Percentiles rank a stretch among this genome's conserved stretches.
phyloP scores from a whole-genome alignment of 2,888 invertebrate species.

The Linhomoeus sp. region DNA sequence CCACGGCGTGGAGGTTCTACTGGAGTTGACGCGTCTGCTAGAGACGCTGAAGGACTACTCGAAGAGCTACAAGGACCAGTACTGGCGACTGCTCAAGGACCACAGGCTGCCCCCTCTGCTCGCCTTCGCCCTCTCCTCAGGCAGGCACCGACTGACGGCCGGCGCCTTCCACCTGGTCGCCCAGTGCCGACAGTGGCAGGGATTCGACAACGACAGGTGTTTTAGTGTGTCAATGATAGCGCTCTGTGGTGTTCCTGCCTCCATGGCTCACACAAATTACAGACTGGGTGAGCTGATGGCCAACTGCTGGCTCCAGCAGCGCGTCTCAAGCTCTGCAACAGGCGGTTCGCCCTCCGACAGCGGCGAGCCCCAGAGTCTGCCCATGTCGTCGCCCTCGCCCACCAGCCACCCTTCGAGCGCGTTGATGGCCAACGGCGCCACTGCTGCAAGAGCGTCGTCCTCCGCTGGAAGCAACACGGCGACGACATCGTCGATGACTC shows the following conservation, averaged over 20 bases:
- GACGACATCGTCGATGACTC: too few relatives aligned
- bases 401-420: too few relatives aligned
- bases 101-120: slow-evolving; percentile 21
- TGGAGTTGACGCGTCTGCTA: not conserved
- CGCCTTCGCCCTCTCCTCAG: slow-evolving; percentile 19
- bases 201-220: slow-evolving; percentile 21
- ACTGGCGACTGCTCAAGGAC: slow-evolving; percentile 14
- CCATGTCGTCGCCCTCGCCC: too few relatives aligned
- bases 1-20: not conserved
- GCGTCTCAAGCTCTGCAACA: not conserved
- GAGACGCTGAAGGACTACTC: not conserved
- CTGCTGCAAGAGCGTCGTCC: too few relatives aligned
- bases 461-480: too few relatives aligned
- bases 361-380: too few relatives aligned
- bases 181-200: slow-evolving; percentile 17
- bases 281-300: not conserved
- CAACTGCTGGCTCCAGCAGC: too few relatives aligned
- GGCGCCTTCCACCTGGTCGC: slow-evolving; percentile 18
- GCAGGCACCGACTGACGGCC: slow-evolving; percentile 17
- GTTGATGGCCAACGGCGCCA: too few relatives aligned
- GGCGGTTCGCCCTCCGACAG: not conserved
- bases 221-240: too few relatives aligned
- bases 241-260: too few relatives aligned
- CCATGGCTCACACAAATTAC: too few relatives aligned
- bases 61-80: slow-evolving; percentile 4